Evolutionary conservation across 1,140 invertebrate genomes (phyloP).

Genomic region (Asbolus verrucosus): DNA sequence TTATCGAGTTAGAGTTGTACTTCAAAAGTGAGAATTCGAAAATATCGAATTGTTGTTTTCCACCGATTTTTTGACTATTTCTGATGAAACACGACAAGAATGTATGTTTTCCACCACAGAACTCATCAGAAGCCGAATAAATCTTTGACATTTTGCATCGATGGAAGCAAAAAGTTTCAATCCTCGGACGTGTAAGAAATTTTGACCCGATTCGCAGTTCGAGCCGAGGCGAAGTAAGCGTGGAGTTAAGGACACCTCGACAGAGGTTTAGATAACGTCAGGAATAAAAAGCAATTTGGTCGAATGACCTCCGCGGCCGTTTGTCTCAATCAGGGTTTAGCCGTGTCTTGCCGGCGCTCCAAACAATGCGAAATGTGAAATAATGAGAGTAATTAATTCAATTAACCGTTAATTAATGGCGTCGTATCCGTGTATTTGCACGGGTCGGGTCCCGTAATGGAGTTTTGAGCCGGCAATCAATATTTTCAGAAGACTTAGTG

Average conservation of each 20-base stretch:
- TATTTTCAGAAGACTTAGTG: conserved; percentile 59
- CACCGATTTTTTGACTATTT: too few species aligned
- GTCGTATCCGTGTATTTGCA: conserved; percentile 64
- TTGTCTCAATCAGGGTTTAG: conserved; percentile 62
- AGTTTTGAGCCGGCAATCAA: conserved; percentile 66
- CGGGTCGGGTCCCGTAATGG: conserved; percentile 63
- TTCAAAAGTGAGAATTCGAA: too few species aligned
- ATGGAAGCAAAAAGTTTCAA: too few species aligned
- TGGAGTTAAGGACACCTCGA: conserved; percentile 54
- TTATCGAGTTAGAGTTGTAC: too few species aligned
- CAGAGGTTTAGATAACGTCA: conserved; percentile 56
- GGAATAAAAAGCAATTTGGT: conserved; percentile 62
- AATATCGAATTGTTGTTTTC: too few species aligned
- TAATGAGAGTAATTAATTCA: conserved; percentile 68
- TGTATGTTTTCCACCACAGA: too few species aligned
- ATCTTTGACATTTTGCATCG: too few species aligned
- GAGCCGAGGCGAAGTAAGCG: conserved; percentile 14
- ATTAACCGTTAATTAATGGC: conserved; percentile 68
- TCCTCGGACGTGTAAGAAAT: too few species aligned
- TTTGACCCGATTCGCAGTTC: too few species aligned
- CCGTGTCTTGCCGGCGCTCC: conserved; percentile 54
- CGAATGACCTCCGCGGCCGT: conserved; percentile 59
- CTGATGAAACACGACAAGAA: too few species aligned
- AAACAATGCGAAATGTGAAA: conserved; percentile 64
- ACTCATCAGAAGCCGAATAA: too few species aligned